Base-by-base conservation (phyloP, 2,797 vertebrate species). In the Hypotaenidia okinawae region DNA sequence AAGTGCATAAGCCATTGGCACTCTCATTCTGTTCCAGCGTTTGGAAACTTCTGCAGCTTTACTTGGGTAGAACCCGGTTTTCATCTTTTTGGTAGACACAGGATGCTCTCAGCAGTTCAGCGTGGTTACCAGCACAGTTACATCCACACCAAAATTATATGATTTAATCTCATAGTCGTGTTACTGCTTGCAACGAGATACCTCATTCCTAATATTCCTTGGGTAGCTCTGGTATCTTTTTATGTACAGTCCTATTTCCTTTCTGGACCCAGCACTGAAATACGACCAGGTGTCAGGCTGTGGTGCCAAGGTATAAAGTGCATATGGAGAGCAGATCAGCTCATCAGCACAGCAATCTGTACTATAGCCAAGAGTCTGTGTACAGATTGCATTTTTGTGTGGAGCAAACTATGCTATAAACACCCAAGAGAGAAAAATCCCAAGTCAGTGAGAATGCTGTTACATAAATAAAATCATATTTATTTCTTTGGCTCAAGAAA, bases 401-500 rank as follows among this genome's bases (percentile, higher is more conserved):
- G 54, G 89, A 77, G 70, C 77, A 74, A 87, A n/a, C 81, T 93
- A n/a, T 80, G 77, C 27, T 80, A 33, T 75, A 58, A 94, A 83
- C 39, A 62, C 1, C 1, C 4, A 2, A 70, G 35, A 61, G 43
- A 83, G 49, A 88, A 83, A 91, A 95, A 89, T 51, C 75, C 28
- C 33, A 30, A 82, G 80, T 70, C 83, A 84, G 1, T 69, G 66
- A 91, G 86, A 87, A 89, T 87, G 64, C 41, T 82, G 61, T 74
- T 92, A 87, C 24, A 30, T 88, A 84, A 94, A 94, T 81, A 89
- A 94, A 87, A 57, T 43, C 5, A 7, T 68, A 64, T 64, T 86
- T 93, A 58, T 88, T 91, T 89, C 27, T 88, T 92, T 84, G 80
- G 72, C 81, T 33, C 54, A 55, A 61, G 80, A 94, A 90, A 91